phyloP scores from a whole-genome alignment of 2,113 vertebrate genomes.

The Climacteris rufus region DNA sequence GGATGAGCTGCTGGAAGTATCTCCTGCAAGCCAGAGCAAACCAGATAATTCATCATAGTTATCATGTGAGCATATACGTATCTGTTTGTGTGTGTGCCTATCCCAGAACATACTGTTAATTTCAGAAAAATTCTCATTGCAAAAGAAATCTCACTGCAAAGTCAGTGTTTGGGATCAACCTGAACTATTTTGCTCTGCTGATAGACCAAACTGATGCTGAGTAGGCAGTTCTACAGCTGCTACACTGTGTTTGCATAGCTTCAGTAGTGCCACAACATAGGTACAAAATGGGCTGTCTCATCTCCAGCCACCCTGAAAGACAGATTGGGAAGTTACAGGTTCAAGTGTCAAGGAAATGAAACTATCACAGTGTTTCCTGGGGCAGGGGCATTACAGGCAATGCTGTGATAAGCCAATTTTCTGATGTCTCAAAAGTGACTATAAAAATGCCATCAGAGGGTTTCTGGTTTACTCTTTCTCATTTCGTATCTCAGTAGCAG shows the following conservation, averaged over 20 bases:
- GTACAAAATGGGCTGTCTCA: neutral
- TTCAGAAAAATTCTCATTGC: neutral
- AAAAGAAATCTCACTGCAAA: neutral
- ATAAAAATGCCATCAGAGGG: neutral
- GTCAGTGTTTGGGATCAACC: neutral
- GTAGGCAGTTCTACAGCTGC: neutral
- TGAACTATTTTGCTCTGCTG: neutral
- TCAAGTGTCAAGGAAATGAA: neutral
- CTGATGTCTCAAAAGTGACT: neutral
- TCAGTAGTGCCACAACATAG: neutral
- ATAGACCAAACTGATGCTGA: neutral
- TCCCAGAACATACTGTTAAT: neutral
- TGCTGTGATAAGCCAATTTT: neutral
- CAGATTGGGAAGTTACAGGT: neutral
- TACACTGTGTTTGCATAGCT: neutral
- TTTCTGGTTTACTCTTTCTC: neutral
- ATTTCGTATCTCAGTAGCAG: neutral
- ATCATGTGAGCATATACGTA: neutral
- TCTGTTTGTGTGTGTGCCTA: neutral
- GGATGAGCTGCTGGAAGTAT: neutral
- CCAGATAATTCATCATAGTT: neutral
- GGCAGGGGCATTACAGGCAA: neutral
- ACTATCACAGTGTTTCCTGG: neutral
- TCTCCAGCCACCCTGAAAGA: neutral
- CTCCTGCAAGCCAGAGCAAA: neutral